phyloP scores from a whole-genome alignment of 2,888 invertebrate species.

The Notodonta dromedarius region DNA sequence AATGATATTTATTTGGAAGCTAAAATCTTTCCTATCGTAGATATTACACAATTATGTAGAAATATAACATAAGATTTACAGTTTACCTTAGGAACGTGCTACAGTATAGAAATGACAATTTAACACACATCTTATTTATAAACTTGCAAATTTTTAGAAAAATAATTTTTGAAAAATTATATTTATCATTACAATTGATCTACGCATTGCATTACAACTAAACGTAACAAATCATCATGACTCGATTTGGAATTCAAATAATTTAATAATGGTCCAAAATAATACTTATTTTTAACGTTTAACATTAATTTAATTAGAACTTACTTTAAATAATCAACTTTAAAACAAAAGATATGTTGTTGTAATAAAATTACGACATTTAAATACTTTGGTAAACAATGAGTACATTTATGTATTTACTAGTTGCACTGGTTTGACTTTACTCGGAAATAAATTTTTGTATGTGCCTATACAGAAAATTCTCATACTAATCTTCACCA shows the following conservation, averaged over 20 bases:
- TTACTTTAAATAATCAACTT: conserved; percentile 51
- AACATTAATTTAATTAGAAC: conserved; percentile 52
- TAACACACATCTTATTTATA: conserved; percentile 36
- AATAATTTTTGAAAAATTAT: conserved; percentile 31
- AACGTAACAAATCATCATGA: conserved; percentile 26
- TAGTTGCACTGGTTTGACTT: conserved; percentile 38
- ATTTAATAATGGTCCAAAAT: conserved; percentile 63
- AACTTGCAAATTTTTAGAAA: conserved; percentile 33
- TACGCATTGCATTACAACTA: conserved; percentile 36
- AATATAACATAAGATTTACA: conserved; percentile 65
- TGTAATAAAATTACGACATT: conserved; percentile 59
- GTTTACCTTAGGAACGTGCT: conserved; percentile 63
- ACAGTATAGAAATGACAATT: conserved; percentile 45
- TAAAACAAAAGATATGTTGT: conserved; percentile 45
- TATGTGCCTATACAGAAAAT: conserved; percentile 22
- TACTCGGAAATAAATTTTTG: conserved; percentile 23
- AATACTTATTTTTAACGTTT: conserved; percentile 66
- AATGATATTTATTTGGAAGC: conserved; percentile 81
- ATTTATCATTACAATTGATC: conserved; percentile 32
- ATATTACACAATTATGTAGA: conserved; percentile 59
- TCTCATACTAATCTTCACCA: neutral
- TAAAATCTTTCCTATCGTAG: conserved; percentile 64
- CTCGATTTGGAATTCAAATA: conserved; percentile 43
- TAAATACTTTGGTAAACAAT: conserved; percentile 73
- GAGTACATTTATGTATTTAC: conserved; percentile 48